A percentile compares a stretch with the other conserved stretches of the same genome.
Conservation (phyloP, 2,113 vertebrate species). For the Forbesichthys papilliferus region DNA sequence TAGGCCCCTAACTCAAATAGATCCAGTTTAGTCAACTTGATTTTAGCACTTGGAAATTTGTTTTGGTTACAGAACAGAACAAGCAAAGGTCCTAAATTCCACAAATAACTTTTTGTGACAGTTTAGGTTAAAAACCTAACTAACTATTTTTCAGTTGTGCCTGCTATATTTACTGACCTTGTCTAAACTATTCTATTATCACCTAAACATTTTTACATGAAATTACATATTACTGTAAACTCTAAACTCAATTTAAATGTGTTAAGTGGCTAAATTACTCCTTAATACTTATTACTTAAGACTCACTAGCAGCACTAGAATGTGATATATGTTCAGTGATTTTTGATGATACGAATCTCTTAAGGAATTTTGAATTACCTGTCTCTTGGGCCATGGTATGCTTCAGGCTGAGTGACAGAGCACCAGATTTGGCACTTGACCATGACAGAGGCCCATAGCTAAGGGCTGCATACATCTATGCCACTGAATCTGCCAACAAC, state of each 20-base stretch:
- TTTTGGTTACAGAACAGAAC: too few species aligned
- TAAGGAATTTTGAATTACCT: constrained; percentile 26
- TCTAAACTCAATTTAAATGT: neutral
- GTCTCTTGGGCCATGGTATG: constrained; percentile 47
- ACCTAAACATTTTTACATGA: neutral
- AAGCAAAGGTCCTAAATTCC: too few species aligned
- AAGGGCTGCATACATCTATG: constrained; percentile 38
- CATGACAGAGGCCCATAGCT: constrained; percentile 58
- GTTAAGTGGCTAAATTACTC: neutral
- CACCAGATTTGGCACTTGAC: constrained; percentile 57
- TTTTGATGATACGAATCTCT: constrained; percentile 34
- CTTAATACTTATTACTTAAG: neutral
- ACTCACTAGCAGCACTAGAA: neutral
- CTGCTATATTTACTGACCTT: neutral
- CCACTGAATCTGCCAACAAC: constrained; percentile 36
- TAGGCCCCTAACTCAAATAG: too few species aligned
- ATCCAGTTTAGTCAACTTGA: too few species aligned
- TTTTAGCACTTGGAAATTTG: too few species aligned
- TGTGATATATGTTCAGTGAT: constrained; percentile 15
- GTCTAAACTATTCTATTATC: neutral
- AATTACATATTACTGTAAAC: neutral
- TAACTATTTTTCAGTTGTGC: neutral
- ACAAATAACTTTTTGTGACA: too few species aligned
- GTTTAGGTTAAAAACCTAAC: too few species aligned
- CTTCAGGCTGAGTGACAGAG: constrained; percentile 61